phyloP scores from a whole-genome alignment of 2,797 vertebrate species.

The Dendrocincla fuliginosa region DNA sequence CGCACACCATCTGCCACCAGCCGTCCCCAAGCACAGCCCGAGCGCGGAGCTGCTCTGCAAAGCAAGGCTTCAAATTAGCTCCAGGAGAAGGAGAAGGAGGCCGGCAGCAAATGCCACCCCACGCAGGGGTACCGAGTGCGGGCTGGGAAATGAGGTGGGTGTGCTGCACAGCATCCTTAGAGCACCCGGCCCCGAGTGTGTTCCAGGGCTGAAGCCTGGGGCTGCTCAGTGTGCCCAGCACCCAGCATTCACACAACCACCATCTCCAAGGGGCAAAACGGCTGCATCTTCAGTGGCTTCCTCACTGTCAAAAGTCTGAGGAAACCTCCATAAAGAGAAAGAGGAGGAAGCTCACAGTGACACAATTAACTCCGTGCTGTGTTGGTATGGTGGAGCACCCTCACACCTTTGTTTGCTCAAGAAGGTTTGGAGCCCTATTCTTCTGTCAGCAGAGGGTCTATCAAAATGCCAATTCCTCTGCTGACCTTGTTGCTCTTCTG shows the following conservation, averaged over 20 bases:
- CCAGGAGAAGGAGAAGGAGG: background rate
- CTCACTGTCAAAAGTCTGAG: background rate
- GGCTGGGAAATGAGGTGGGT: background rate
- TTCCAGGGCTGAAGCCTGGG: background rate
- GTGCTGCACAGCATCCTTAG: background rate
- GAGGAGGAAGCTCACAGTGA: background rate
- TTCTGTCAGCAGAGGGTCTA: background rate
- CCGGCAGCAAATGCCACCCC: background rate
- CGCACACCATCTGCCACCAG: conserved; percentile 41
- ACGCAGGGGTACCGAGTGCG: fast-evolving
- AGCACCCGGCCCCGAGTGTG: fast-evolving
- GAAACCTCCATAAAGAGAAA: background rate
- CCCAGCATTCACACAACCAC: background rate
- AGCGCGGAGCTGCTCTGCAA: background rate
- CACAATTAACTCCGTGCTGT: fast-evolving
- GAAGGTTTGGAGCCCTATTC: background rate
- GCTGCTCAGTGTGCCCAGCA: background rate
- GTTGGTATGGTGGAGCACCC: background rate
- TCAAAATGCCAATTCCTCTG: background rate
- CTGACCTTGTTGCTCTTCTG: background rate
- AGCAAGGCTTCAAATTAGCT: background rate
- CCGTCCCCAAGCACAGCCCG: background rate
- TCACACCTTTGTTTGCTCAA: fast-evolving
- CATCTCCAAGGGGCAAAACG: fast-evolving
- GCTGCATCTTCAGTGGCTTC: background rate